These are phyloP conservation scores for Monochamus alternatus DNA, from an alignment of 2,888 invertebrate genomes.

Conservation along the genomic window DNA sequence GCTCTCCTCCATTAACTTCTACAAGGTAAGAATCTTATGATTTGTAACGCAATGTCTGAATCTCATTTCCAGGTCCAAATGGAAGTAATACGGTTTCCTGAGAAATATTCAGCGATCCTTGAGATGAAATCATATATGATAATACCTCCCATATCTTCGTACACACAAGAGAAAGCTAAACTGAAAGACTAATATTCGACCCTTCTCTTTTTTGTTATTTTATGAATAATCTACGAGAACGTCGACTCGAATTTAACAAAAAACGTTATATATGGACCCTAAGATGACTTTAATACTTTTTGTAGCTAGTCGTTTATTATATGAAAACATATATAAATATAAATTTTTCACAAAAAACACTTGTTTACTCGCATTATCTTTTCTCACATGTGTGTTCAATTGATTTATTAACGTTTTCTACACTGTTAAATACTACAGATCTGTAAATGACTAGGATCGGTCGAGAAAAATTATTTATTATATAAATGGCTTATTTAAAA, in stretches of 20 bases:
- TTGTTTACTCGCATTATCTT: too few species aligned
- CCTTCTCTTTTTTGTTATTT: conserved; percentile 5
- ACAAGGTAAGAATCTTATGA: background rate
- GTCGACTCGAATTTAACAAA: background rate
- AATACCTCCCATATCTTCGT: conserved; percentile 11
- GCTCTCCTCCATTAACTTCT: background rate
- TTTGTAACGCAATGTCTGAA: conserved; percentile 2
- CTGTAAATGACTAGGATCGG: too few species aligned
- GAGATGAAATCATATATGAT: conserved; percentile 15
- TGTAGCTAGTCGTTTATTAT: conserved; percentile 4
- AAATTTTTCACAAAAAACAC: too few species aligned
- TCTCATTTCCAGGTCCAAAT: conserved; percentile 19
- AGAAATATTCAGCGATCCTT: conserved; percentile 14
- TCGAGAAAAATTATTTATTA: too few species aligned
- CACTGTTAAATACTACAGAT: too few species aligned
- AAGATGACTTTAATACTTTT: too few species aligned
- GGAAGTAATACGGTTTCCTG: conserved; percentile 14
- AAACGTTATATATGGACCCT: background rate
- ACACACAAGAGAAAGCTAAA: conserved; percentile 1
- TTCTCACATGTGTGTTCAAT: too few species aligned
- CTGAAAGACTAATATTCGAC: conserved; percentile 1
- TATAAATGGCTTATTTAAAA: too few species aligned
- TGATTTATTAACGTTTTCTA: too few species aligned
- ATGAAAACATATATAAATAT: too few species aligned
- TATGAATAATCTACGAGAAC: conserved; percentile 1